A percentile compares a stretch with the other conserved stretches of the same genome.
Conservation (phyloP, 1,140 invertebrate species). For the Mylabris phalerata region DNA sequence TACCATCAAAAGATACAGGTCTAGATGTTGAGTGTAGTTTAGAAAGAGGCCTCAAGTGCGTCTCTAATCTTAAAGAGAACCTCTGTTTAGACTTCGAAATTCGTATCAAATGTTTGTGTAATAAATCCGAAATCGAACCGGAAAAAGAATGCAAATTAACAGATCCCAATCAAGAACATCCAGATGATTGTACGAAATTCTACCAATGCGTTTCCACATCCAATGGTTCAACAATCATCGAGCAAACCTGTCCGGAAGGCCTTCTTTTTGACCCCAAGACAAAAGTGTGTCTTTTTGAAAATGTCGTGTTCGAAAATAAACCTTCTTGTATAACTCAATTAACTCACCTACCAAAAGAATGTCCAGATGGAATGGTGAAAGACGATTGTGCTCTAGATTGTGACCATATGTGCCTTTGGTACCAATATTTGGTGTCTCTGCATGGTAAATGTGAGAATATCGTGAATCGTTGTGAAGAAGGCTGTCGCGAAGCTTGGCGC, state of each 20-base stretch:
- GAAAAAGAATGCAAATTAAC: no score
- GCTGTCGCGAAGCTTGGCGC: slow-evolving; percentile 34
- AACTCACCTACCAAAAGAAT: slow-evolving; percentile 18
- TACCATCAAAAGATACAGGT: slow-evolving; percentile 58
- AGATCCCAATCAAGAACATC: no score
- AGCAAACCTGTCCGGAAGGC: no score
- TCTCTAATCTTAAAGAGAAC: slow-evolving; percentile 35
- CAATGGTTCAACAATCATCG: no score
- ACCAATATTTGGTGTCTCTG: slow-evolving; percentile 39
- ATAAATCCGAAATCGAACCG: slow-evolving; percentile 13
- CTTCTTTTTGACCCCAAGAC: no score
- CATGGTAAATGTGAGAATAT: no score
- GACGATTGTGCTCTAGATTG: slow-evolving; percentile 51
- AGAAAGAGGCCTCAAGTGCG: slow-evolving; percentile 62
- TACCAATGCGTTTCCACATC: no score
- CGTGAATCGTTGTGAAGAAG: slow-evolving; percentile 18
- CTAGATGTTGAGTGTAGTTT: slow-evolving; percentile 69
- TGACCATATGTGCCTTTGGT: slow-evolving; percentile 47
- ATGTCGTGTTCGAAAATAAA: no score
- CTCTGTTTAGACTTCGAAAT: slow-evolving; percentile 67
- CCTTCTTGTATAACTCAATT: no score
- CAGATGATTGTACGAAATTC: no score
- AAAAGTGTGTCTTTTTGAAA: no score
- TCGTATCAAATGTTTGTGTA: slow-evolving; percentile 61
- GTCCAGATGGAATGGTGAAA: slow-evolving; percentile 42